Percentiles rank a stretch among this genome's conserved stretches.
Evolutionary conservation across 1,140 invertebrate species (phyloP).

Genomic region (Planococcus citri): DNA sequence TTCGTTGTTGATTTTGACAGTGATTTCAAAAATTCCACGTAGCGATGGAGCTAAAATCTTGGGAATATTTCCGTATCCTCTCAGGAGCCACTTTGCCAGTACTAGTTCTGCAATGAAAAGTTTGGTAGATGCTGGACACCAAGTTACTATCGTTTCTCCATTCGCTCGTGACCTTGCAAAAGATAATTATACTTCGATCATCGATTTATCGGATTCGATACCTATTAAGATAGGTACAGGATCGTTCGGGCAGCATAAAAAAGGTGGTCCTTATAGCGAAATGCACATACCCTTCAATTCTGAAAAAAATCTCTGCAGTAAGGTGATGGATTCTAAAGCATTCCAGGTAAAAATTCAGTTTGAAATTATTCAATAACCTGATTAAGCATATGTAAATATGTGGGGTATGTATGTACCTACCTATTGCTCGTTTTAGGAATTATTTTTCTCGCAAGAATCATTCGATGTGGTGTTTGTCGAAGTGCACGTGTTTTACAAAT

Average conservation of each 20-base stretch:
- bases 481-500: background rate
- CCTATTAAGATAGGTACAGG: background rate
- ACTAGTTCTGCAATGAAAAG: constrained; percentile 48
- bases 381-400: too few species aligned
- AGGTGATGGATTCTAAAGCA: too few species aligned
- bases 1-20: too few species aligned
- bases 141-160: constrained; percentile 53
- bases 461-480: background rate
- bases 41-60: too few species aligned
- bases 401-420: too few species aligned
- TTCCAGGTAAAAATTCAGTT: too few species aligned
- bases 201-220: background rate
- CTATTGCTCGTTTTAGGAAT: background rate
- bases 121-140: constrained; percentile 47
- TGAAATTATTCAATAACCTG: too few species aligned
- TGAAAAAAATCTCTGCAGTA: too few species aligned
- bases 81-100: constrained; percentile 52
- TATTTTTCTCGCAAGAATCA: background rate
- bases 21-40: too few species aligned
- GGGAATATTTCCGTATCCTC: background rate
- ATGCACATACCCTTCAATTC: too few species aligned
- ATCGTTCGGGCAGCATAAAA: too few species aligned
- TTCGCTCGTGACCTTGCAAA: constrained; percentile 36
- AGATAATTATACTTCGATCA: constrained; percentile 1
- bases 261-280: too few species aligned